phyloP scores from a whole-genome alignment of 2,888 invertebrate species.

The Periphyllus acericola region DNA sequence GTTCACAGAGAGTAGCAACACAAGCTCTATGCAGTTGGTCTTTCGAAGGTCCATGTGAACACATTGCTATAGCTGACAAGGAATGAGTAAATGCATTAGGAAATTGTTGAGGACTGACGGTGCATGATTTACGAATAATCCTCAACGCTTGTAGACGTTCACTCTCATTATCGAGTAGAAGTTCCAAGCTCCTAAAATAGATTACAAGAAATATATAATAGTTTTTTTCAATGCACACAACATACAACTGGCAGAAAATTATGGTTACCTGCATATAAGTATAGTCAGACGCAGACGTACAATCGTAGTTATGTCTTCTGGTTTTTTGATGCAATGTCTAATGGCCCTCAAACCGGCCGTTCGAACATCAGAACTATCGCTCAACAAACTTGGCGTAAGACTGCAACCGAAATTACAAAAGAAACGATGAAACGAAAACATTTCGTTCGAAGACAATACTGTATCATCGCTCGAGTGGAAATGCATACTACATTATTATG shows the following conservation, averaged over 20 bases:
- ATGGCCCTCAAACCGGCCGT: slow-evolving; percentile 88
- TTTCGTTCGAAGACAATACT: background rate
- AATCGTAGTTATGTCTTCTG: slow-evolving; percentile 81
- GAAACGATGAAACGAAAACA: background rate
- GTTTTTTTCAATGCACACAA: background rate
- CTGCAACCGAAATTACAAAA: slow-evolving; percentile 70
- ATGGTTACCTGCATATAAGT: slow-evolving; percentile 78
- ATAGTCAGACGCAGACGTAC: slow-evolving; percentile 85
- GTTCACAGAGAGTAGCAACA: slow-evolving; percentile 87
- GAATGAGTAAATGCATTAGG: slow-evolving; percentile 82
- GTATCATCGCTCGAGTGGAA: no score
- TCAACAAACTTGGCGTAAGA: slow-evolving; percentile 83
- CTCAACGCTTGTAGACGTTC: slow-evolving; percentile 92
- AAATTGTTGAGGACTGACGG: slow-evolving; percentile 75
- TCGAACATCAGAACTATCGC: slow-evolving; percentile 89
- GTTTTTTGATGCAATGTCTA: slow-evolving; percentile 82
- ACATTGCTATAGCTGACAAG: slow-evolving; percentile 78
- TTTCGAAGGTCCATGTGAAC: slow-evolving; percentile 70
- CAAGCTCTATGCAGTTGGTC: slow-evolving; percentile 87
- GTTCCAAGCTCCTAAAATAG: slow-evolving; percentile 81
- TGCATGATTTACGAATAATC: slow-evolving; percentile 78
- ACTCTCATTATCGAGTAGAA: slow-evolving; percentile 81
- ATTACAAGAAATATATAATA: slow-evolving; percentile 3
- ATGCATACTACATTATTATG: background rate
- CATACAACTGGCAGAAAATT: background rate